Evolutionary conservation across 2,888 invertebrate genomes (phyloP), one percentile per base, ranked within the genome.

Genomic region (Spisula subtruncata): DNA sequence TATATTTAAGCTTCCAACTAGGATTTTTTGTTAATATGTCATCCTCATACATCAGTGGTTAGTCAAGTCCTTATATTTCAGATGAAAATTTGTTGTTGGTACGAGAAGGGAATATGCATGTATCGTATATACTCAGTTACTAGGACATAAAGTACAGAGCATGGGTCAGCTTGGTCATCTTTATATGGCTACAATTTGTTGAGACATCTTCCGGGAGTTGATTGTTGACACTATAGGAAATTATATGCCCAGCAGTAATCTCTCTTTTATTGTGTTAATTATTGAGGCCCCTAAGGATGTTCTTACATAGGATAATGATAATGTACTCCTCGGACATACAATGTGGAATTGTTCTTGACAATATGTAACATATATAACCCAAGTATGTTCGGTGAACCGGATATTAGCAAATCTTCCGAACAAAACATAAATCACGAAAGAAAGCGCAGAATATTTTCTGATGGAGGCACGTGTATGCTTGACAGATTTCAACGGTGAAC

Each of bases 111-210:
- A n/a, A n/a, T n/a, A n/a, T n/a, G n/a, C n/a, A n/a, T n/a, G n/a
- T n/a, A n/a, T n/a, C n/a, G n/a, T n/a, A n/a, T n/a, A n/a, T n/a
- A n/a, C n/a, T n/a, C n/a, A n/a, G n/a, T n/a, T n/a, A n/a, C n/a
- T n/a, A n/a, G 60, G 60, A 60, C 60, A 60, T 60, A 60, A 60
- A 60, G 18, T n/a, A 60, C 18, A n/a, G 32, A n/a, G 1, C 12
- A 16, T 29, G 20, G 32, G n/a, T 35, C 51, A 51, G 14, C 48
- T 29, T 12, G 51, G 35, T 46, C 48, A 84, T 84, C 71, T 80
- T 80, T 87, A 80, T n/a, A n/a, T 83, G 46, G 80, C 35, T 51
- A 80, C 79, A 83, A 83, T 83, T 83, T 75, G 51, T 48, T 41
- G 41, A 83, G 82, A 83, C 83, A 80, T 79, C 41, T 54, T 54